Evolutionary conservation across 2,888 invertebrate species (phyloP).

Genomic region (Micoletzkya japonica): DNA sequence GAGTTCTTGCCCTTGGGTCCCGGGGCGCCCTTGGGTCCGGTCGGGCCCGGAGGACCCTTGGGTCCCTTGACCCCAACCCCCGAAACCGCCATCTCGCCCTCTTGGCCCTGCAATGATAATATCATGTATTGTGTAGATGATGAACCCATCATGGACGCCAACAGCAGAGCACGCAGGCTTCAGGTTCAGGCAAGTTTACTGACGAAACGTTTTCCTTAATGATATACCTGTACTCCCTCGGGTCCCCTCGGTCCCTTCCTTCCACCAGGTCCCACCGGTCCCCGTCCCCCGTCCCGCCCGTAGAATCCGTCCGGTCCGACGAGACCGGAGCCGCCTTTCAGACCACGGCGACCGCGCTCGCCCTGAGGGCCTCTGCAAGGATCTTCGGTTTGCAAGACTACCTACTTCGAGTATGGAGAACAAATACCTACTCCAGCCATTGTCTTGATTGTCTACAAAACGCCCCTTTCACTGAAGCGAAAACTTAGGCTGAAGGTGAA

Average conservation of each 20-base stretch:
- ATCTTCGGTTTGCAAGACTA: not conserved
- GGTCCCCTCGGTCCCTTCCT: conserved; percentile 41
- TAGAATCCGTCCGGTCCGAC: conserved; percentile 51
- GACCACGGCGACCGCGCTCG: conserved; percentile 57
- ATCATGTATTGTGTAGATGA: too few relatives aligned
- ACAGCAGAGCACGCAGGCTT: too few relatives aligned
- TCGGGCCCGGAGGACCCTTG: conserved; percentile 53
- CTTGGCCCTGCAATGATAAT: conserved; percentile 42
- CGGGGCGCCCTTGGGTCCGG: conserved; percentile 35
- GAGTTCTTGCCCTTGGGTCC: conserved; percentile 26
- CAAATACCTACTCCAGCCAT: not conserved
- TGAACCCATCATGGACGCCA: too few relatives aligned
- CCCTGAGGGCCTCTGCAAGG: conserved; percentile 60
- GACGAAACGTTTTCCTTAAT: too few relatives aligned
- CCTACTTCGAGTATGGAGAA: not conserved
- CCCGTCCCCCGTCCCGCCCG: conserved; percentile 52
- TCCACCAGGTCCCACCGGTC: conserved; percentile 47
- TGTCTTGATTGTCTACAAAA: not conserved
- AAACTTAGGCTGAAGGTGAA: not conserved
- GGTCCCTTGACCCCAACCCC: conserved; percentile 57
- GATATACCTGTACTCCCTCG: conserved; percentile 36
- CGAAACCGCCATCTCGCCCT: conserved; percentile 53
- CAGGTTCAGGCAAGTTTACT: too few relatives aligned
- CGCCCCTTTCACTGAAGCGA: not conserved
- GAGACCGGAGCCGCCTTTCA: conserved; percentile 44